Percentiles rank a stretch among this genome's conserved stretches.
Evolutionary conservation across 2,113 vertebrate species (phyloP).

Genomic region (Otocyon megalotis): DNA sequence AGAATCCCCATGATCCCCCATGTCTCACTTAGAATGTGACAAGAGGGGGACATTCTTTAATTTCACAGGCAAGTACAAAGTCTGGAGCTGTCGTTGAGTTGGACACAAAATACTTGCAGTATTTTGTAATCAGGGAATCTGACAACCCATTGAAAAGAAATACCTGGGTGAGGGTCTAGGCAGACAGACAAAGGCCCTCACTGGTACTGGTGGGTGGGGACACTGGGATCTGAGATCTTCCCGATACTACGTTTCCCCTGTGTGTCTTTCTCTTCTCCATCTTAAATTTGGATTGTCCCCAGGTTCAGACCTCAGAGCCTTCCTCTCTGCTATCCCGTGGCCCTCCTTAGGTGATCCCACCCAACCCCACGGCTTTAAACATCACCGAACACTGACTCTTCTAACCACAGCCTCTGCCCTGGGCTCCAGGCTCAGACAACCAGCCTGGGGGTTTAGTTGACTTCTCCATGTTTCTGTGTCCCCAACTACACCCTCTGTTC

Average conservation of each 20-base stretch:
- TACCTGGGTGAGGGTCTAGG: not conserved
- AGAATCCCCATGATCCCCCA: too few species aligned
- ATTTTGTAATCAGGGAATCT: not conserved
- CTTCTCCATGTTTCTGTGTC: not conserved
- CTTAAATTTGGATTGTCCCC: not conserved
- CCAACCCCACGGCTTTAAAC: not conserved
- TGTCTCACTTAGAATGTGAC: not conserved
- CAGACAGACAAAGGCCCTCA: not conserved
- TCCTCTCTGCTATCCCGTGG: not conserved
- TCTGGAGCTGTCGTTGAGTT: not conserved
- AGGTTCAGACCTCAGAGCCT: not conserved
- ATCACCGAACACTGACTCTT: not conserved
- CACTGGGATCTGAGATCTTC: fast-evolving
- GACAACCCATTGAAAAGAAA: not conserved
- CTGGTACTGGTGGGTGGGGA: not conserved
- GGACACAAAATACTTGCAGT: not conserved
- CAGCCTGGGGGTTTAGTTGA: not conserved
- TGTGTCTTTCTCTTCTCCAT: not conserved
- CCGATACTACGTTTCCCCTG: not conserved
- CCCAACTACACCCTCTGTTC: not conserved
- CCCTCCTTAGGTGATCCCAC: not conserved
- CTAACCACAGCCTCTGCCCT: not conserved
- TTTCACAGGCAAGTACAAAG: not conserved
- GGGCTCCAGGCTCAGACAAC: too few species aligned
- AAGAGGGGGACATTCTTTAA: not conserved